Conservation (phyloP, 2,113 vertebrate species). For the Melanostigma gelatinosum region DNA sequence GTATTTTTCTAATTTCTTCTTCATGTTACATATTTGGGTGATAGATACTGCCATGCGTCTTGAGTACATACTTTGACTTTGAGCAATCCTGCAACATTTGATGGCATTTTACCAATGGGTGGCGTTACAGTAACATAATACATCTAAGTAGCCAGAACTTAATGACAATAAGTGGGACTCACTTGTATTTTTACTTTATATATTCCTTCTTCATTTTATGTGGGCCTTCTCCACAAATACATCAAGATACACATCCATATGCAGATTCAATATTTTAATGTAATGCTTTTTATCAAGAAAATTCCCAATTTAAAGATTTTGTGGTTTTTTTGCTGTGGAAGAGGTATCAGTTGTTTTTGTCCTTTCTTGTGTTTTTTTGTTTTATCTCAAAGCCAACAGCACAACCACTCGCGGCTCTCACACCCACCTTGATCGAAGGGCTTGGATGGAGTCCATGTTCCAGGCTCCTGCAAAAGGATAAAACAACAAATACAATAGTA, state of each 20-base stretch:
- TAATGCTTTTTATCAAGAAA: neutral
- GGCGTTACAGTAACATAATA: neutral
- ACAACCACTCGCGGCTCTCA: neutral
- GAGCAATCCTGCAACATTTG: neutral
- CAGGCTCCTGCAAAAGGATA: conserved; percentile 79
- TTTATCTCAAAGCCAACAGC: conserved; percentile 15
- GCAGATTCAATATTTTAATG: neutral
- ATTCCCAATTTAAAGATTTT: neutral
- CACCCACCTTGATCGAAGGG: conserved; percentile 93
- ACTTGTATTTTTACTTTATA: neutral
- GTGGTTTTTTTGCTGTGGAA: neutral
- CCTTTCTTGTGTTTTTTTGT: neutral
- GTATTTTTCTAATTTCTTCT: neutral
- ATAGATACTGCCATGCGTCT: neutral
- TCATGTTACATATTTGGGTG: neutral
- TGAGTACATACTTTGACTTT: neutral
- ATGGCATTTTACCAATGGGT: neutral
- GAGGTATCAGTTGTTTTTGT: neutral
- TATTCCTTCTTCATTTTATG: neutral
- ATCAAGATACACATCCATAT: neutral
- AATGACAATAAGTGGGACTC: neutral
- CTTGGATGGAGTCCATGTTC: conserved; percentile 93
- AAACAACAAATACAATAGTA: conserved; percentile 19
- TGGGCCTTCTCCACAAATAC: neutral
- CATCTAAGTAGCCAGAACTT: neutral